These are phyloP conservation scores for Trachemys scripta DNA, from an alignment of 2,113 vertebrate species.

Conservation along the genomic window DNA sequence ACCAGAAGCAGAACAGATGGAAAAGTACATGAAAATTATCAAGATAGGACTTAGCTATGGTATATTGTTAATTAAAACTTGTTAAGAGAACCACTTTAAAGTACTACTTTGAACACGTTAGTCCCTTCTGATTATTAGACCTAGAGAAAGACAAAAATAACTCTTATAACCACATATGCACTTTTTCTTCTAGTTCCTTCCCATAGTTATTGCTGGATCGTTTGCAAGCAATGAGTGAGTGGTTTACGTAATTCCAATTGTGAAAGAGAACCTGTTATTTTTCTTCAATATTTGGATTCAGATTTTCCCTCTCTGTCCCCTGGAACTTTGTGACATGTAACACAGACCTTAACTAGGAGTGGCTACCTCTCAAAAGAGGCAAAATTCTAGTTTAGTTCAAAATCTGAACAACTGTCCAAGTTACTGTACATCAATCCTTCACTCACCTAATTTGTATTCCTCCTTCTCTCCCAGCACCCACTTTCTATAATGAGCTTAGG, in stretches of 20 bases:
- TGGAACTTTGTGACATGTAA: background rate
- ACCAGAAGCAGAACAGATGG: background rate
- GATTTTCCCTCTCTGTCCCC: background rate
- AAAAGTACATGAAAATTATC: background rate
- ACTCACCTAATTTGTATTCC: background rate
- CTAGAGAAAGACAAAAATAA: no score
- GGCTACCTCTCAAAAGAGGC: background rate
- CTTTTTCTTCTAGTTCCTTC: no score
- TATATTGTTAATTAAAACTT: no score
- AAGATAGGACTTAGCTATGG: background rate
- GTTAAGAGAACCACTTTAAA: no score
- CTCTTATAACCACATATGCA: no score
- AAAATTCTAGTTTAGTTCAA: background rate
- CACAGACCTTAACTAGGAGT: no score
- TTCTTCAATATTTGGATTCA: background rate
- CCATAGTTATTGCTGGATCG: no score
- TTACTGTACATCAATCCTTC: background rate
- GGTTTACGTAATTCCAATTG: no score
- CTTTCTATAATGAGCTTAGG: background rate
- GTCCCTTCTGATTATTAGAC: no score
- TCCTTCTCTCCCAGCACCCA: background rate
- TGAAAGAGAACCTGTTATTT: no score
- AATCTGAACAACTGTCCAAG: background rate
- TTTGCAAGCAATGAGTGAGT: no score
- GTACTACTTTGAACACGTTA: no score